Conservation (phyloP, 2,888 invertebrate species). For the Stenolophus ochropezus region DNA sequence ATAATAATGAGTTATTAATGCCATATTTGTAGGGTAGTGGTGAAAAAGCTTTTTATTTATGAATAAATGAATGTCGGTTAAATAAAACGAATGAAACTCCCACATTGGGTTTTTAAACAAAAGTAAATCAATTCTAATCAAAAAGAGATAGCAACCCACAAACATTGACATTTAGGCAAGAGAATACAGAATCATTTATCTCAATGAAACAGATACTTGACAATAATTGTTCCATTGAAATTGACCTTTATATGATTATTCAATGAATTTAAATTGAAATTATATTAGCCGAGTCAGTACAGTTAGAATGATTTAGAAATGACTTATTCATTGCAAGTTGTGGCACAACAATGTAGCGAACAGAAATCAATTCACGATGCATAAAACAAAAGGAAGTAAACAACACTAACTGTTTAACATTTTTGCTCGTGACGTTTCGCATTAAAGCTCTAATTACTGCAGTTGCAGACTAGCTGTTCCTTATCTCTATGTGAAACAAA, state of each 20-base stretch:
- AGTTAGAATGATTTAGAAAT: slow-evolving; percentile 6
- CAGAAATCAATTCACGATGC: neutral
- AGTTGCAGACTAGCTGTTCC: slow-evolving; percentile 29
- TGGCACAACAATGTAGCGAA: neutral
- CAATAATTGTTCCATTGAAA: slow-evolving; percentile 12
- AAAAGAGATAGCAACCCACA: neutral
- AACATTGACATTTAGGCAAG: neutral
- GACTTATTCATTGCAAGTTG: neutral
- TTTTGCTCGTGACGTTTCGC: slow-evolving; percentile 35
- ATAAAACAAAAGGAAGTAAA: neutral
- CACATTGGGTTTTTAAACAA: neutral
- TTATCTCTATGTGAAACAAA: slow-evolving; percentile 30
- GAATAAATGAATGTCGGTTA: neutral
- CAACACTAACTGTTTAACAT: slow-evolving; percentile 19
- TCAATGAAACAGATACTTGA: slow-evolving; percentile 11
- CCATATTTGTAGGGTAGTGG: too few species aligned
- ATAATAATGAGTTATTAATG: too few species aligned
- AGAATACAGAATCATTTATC: neutral
- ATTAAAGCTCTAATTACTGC: slow-evolving; percentile 33
- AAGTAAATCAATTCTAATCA: neutral
- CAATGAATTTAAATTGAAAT: slow-evolving; percentile 23
- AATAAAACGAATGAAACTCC: neutral
- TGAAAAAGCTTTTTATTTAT: too few species aligned
- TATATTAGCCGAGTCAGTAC: neutral
- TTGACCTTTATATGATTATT: slow-evolving; percentile 18